Evolutionary conservation across 2,888 invertebrate genomes (phyloP).

Genomic region (Diadromus collaris): DNA sequence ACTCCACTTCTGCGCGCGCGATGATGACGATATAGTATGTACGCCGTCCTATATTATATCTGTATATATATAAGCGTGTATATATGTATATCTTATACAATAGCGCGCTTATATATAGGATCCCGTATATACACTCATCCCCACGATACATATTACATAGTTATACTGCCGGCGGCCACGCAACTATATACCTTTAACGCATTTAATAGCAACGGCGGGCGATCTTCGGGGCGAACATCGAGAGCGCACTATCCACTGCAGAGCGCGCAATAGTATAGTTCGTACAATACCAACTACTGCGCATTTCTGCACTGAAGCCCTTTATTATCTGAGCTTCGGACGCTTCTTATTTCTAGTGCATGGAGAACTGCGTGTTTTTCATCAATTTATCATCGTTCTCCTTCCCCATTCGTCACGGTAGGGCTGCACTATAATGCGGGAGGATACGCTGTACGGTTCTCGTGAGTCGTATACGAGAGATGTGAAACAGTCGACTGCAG

Average conservation of each 20-base stretch:
- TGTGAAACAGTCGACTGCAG: background rate
- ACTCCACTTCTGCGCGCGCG: slow-evolving; percentile 78
- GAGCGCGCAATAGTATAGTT: background rate
- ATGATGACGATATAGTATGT: slow-evolving; percentile 70
- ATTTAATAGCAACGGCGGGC: slow-evolving; percentile 5
- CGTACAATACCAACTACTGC: background rate
- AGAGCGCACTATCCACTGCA: slow-evolving; percentile 9
- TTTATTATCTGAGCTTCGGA: slow-evolving; percentile 27
- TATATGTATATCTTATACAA: slow-evolving; percentile 26
- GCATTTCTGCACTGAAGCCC: slow-evolving; percentile 16
- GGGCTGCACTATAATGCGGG: slow-evolving; percentile 2
- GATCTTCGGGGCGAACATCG: slow-evolving; percentile 24
- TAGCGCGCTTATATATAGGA: slow-evolving; percentile 16
- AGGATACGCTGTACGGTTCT: background rate
- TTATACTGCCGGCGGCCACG: slow-evolving; percentile 43
- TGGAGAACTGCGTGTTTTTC: slow-evolving; percentile 19
- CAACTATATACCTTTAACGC: slow-evolving; percentile 42
- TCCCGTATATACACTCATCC: slow-evolving; percentile 23
- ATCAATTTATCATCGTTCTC: slow-evolving; percentile 49
- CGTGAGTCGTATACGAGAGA: background rate
- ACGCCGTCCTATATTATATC: background rate
- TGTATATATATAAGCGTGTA: slow-evolving; percentile 41
- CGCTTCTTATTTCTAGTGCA: slow-evolving; percentile 4
- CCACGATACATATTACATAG: slow-evolving; percentile 49
- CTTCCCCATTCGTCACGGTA: slow-evolving; percentile 31